Base-by-base conservation (phyloP, 1,140 invertebrate species). In the Drosophila virilis region DNA sequence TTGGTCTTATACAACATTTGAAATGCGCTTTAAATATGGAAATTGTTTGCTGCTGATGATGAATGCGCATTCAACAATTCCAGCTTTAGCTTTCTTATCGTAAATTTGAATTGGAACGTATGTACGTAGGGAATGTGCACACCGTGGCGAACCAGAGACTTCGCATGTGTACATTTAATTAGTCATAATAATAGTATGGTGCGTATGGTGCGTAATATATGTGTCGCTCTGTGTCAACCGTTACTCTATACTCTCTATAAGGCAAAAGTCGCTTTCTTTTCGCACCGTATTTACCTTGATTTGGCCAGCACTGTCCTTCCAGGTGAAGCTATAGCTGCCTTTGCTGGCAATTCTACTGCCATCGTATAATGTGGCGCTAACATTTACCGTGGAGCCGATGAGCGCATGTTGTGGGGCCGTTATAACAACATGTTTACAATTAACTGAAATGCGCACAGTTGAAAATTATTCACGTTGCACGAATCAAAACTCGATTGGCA, bases 291-390 rank as follows among this genome's bases (percentile, higher is more conserved):
- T 84, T 84, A 88, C 83, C 83, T 88, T 40, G 32, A 38, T 58
- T 35, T 77, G 45, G 5, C 76, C 76, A 22, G 52, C 43, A 22
- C 43, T 70, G 38, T 79, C 82, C 12, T 48, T 74, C 91, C 91
- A 92, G 10, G 35, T 74, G 62, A 86, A 92, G 33, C 28, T 71
- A 58, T 90, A 92, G 22, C 60, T 42, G 9, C 43, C 61, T 0
- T 59, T 67, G 3, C 35, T 33, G 1, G 91, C 84, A 9, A 84
- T 69, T 43, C 59, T 71, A 0, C 58, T 73, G n/a, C 77, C 77
- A 66, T 92, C 75, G 12, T 76, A 88, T 8, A 92, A 59, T 22
- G 69, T 77, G 13, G 91, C 91, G 32, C 64, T 84, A 4, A 92
- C 54, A 37, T 80, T 90, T 1, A 91, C 70, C 1, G 58, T 76